Conservation (phyloP, 2,113 vertebrate species). For the Poeciliopsis retropinna region DNA sequence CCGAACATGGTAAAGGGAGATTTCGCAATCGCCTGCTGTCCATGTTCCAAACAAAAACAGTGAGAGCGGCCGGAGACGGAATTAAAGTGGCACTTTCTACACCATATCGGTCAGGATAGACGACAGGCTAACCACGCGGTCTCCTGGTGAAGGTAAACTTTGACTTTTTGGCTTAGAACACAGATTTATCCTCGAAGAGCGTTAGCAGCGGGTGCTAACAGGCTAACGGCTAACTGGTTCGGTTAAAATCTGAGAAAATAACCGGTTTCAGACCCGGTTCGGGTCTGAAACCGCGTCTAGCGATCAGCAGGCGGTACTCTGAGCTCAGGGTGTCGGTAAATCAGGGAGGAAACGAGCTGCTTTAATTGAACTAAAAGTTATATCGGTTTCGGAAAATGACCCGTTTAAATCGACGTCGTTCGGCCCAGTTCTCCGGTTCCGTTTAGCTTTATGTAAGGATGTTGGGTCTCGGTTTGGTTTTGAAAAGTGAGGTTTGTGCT, state of each 20-base stretch:
- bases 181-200: neutral
- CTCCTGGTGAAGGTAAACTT: slow-evolving; percentile 66
- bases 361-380: slow-evolving; percentile 22
- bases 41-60: slow-evolving; percentile 81
- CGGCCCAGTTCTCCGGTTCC: neutral
- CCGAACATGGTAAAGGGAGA: slow-evolving; percentile 80
- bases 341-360: no score
- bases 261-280: accelerated
- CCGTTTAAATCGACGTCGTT: no score
- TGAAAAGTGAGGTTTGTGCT: slow-evolving; percentile 16
- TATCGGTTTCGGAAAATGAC: slow-evolving; percentile 23
- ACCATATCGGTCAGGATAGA: neutral
- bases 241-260: neutral
- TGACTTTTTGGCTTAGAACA: neutral
- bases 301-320: accelerated
- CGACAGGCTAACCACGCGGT: slow-evolving; percentile 24
- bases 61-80: slow-evolving; percentile 27
- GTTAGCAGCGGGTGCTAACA: slow-evolving; percentile 52
- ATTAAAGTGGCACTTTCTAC: slow-evolving; percentile 26
- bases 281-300: accelerated
- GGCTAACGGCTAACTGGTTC: slow-evolving; percentile 40
- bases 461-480: neutral
- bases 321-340: no score
- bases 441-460: neutral
- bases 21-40: slow-evolving; percentile 81